A percentile compares a stretch with the other conserved stretches of the same genome.
phyloP scores from a whole-genome alignment of 2,797 vertebrate species.

The Propithecus deckenii region DNA sequence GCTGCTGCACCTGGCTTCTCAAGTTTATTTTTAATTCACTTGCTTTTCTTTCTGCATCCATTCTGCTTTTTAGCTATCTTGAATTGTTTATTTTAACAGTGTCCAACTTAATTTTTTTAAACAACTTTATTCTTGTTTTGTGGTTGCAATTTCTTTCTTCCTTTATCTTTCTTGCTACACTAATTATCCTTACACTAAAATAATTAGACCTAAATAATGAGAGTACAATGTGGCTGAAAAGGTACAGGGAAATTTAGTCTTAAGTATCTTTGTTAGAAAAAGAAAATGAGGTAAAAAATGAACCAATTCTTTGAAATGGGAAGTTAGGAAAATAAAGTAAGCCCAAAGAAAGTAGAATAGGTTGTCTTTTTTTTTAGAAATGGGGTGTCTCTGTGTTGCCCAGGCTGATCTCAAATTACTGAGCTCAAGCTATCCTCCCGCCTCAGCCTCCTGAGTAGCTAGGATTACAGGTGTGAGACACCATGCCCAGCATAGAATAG shows the following conservation, averaged over 20 bases:
- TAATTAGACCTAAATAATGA: conserved; percentile 17
- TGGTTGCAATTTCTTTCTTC: background rate
- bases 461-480: background rate
- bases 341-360: background rate
- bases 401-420: background rate
- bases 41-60: background rate
- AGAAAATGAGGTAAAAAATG: background rate
- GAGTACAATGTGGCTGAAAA: background rate
- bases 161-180: background rate
- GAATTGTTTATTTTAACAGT: background rate
- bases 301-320: conserved; percentile 10
- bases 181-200: background rate
- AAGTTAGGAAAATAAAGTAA: conserved; percentile 48
- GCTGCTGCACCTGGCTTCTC: background rate
- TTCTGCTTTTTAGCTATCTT: background rate
- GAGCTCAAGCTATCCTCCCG: background rate
- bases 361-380: background rate
- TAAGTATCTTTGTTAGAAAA: background rate
- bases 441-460: background rate
- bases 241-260: background rate
- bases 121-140: background rate
- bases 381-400: background rate
- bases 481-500: background rate
- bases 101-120: background rate
- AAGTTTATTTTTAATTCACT: background rate